Evolutionary conservation across 2,113 vertebrate genomes (phyloP), one percentile per base, ranked within the genome.

Genomic region (Lagopus leucura): DNA sequence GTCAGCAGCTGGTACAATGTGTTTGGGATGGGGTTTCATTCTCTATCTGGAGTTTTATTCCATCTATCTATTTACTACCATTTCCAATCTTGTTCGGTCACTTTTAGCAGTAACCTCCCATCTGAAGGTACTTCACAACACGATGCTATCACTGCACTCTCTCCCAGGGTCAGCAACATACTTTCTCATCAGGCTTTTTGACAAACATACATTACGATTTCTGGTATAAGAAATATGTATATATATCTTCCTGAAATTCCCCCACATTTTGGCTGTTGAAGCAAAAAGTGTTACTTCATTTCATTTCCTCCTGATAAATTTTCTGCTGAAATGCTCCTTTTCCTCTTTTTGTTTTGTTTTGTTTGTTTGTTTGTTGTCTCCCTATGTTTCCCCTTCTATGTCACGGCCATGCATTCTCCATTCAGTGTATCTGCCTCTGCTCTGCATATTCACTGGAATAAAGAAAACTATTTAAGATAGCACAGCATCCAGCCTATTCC

Each of bases 101-200:
- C 82, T 73, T 92, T 76, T 63, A 92, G 85, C 60, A 82, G 60
- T 15, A 80, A 88, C 14, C 47, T 93, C n/a, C 27, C 72, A 84
- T 72, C 55, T 72, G 57, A 90, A 30, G 38, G 70, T 58, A 78
- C 79, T 85, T 91, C 77, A 89, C 34, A 61, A 48, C 43, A 92
- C 25, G 86, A 57, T 42, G 69, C 45, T 67, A 69, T 57, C n/a
- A 74, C 18, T 82, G 40, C 55, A 65, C 16, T 78, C 50, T 74
- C 54, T 65, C 38, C 34, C 42, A 61, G 13, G 47, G 28, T 74
- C 79, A 83, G 38, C 27, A 85, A 78, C n/a, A 81, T 27, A 89
- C 5, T 69, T 86, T 74, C 83, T 58, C 25, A 32, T 76, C n/a
- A 11, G 11, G 40, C 48, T 74, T 80, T 84, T 76, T 80, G 8